Evolutionary conservation across 2,888 invertebrate species (phyloP), one percentile per base, ranked within the genome.

Genomic region (Ceramica pisi): DNA sequence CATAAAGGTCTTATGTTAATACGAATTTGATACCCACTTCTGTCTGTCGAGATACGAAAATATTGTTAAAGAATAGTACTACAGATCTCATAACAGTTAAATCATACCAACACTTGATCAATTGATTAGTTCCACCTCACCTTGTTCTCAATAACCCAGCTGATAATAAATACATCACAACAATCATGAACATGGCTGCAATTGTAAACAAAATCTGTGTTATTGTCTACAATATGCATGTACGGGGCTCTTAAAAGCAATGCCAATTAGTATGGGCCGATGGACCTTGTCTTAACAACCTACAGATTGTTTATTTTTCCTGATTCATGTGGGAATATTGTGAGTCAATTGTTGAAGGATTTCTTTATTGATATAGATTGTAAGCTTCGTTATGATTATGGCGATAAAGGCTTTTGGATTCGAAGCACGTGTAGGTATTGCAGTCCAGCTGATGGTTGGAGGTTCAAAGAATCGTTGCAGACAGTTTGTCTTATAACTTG

Each of bases 251-350:
- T 74, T 63, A 69, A 74, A 69, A 74, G 53, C 79, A 78, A 78
- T 79, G 79, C 64, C 66, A 78, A 60, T 78, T 64, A 69, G 53
- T 79, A 74, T 69, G 65, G n/a, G 1, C 57, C 53, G 23, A 55
- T 41, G 14, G 57, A 59, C 78, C 80, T 79, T 56, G 78, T 57
- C 23, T 41, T 38, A 21, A 63, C 55, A 55, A 63, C 48, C 68
- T 56, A 73, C 31, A 1, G 61, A 48, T 68, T 68, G 53, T 59
- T 65, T 73, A 68, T 74, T 79, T 75, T 79, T 74, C 74, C 79
- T 74, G 69, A 67, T 12, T 51, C 21, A 26, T 79, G 78, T 67
- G 77, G 64, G 77, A 78, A 77, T 71, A 59, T 67, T 71, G 26
- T 41, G 63, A 56, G 38, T 67, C 35, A 51, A 31, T 60, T 60